Conservation (phyloP, 2,888 invertebrate genomes). For the Mellilla xanthometata region DNA sequence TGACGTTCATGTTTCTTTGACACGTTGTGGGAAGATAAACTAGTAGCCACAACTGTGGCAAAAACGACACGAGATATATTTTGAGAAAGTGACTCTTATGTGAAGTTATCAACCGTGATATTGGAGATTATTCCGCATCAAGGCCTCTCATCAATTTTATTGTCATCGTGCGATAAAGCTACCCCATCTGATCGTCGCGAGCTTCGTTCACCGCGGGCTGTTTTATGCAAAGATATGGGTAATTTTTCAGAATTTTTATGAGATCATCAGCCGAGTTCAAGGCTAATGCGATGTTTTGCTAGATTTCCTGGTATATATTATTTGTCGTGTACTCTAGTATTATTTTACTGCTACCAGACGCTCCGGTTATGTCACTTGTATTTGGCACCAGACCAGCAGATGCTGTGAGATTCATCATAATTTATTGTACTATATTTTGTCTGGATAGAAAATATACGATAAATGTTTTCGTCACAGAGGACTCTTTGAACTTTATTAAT, state of each 20-base stretch:
- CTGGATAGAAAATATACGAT: constrained; percentile 8
- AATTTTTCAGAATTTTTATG: constrained; percentile 32
- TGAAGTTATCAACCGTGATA: constrained; percentile 59
- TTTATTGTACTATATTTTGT: constrained; percentile 14
- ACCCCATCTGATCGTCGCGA: constrained; percentile 34
- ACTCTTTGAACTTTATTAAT: background rate
- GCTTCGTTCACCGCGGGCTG: constrained; percentile 34
- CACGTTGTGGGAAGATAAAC: too few relatives aligned
- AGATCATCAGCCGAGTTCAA: constrained; percentile 36
- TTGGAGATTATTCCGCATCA: constrained; percentile 61
- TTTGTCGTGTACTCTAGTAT: constrained; percentile 29
- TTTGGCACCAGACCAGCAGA: constrained; percentile 42
- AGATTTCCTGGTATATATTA: constrained; percentile 33
- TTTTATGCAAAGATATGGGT: constrained; percentile 26
- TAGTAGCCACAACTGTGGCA: background rate
- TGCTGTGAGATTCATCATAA: constrained; percentile 7
- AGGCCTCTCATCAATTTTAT: constrained; percentile 51
- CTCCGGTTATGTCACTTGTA: constrained; percentile 28
- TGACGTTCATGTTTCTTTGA: too few relatives aligned
- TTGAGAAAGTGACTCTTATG: constrained; percentile 28
- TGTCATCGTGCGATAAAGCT: constrained; percentile 47
- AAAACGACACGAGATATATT: constrained; percentile 15
- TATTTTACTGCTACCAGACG: constrained; percentile 31
- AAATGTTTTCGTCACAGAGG: background rate
- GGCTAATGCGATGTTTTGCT: constrained; percentile 28